phyloP scores from a whole-genome alignment of 1,140 invertebrate species.

The Palaemon carinicauda region DNA sequence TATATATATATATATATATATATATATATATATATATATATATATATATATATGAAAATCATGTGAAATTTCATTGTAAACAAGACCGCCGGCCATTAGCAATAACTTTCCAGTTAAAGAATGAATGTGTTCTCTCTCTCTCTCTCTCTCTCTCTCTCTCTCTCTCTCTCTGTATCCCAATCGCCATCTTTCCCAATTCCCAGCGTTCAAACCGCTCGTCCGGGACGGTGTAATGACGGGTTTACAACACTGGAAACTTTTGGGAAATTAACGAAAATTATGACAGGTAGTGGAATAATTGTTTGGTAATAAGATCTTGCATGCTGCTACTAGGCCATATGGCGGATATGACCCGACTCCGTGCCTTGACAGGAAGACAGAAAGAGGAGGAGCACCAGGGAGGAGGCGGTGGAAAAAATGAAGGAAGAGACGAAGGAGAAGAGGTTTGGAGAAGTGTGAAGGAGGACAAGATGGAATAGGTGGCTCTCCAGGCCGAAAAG shows the following conservation, averaged over 20 bases:
- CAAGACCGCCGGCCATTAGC: too few relatives aligned
- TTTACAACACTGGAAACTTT: conserved; percentile 2
- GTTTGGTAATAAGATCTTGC: conserved; percentile 6
- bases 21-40: too few relatives aligned
- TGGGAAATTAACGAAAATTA: conserved; percentile 10
- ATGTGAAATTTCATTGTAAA: too few relatives aligned
- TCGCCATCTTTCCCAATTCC: neutral
- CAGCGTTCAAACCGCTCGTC: neutral
- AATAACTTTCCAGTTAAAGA: too few relatives aligned
- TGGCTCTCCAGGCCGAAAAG: too few relatives aligned
- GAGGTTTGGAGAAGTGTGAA: too few relatives aligned
- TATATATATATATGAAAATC: too few relatives aligned
- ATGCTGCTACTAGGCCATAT: neutral
- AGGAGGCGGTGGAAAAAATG: neutral
- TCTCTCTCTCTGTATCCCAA: neutral
- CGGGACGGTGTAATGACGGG: neutral
- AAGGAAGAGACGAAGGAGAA: too few relatives aligned
- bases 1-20: too few relatives aligned
- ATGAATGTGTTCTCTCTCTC: neutral
- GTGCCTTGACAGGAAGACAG: neutral
- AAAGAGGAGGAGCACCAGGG: neutral
- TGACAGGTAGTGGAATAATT: conserved; percentile 7
- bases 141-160: neutral
- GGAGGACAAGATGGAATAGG: neutral
- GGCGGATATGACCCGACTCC: neutral